Evolutionary conservation across 2,888 invertebrate genomes (phyloP).

Genomic region (Thereva unica): DNA sequence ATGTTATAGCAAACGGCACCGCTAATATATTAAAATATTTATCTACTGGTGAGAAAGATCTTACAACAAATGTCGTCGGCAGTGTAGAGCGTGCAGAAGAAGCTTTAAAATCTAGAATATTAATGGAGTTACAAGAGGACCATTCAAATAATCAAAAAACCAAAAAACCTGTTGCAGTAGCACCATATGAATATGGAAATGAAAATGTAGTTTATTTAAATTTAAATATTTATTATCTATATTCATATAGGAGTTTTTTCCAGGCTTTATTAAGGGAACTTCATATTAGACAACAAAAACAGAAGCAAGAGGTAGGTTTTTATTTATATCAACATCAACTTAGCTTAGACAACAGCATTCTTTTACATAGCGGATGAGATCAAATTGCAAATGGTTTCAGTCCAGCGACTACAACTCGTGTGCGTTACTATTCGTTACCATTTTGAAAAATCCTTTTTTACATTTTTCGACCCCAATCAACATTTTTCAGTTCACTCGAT

Average conservation of each 20-base stretch:
- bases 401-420: no score
- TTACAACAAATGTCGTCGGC: slow-evolving; percentile 13
- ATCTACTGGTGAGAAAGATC: slow-evolving; percentile 58
- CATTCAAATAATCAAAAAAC: slow-evolving; percentile 14
- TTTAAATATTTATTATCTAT: slow-evolving; percentile 7
- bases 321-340: slow-evolving; percentile 45
- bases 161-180: slow-evolving; percentile 27
- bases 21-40: slow-evolving; percentile 70
- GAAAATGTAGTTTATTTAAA: slow-evolving; percentile 42
- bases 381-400: no score
- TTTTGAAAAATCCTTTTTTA: no score
- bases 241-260: slow-evolving; percentile 1
- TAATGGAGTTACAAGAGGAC: no score
- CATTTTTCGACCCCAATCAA: no score
- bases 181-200: slow-evolving; percentile 44
- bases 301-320: slow-evolving; percentile 45
- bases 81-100: slow-evolving; percentile 25
- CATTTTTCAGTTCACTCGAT: no score
- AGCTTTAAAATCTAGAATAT: neutral
- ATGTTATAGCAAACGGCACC: slow-evolving; percentile 65
- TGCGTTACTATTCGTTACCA: no score
- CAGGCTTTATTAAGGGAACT: slow-evolving; percentile 45
- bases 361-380: no score
- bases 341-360: no score
- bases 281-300: slow-evolving; percentile 44